A percentile compares a stretch with the other conserved stretches of the same genome.
Conservation (phyloP, 2,797 vertebrate genomes). For the Varecia variegata region DNA sequence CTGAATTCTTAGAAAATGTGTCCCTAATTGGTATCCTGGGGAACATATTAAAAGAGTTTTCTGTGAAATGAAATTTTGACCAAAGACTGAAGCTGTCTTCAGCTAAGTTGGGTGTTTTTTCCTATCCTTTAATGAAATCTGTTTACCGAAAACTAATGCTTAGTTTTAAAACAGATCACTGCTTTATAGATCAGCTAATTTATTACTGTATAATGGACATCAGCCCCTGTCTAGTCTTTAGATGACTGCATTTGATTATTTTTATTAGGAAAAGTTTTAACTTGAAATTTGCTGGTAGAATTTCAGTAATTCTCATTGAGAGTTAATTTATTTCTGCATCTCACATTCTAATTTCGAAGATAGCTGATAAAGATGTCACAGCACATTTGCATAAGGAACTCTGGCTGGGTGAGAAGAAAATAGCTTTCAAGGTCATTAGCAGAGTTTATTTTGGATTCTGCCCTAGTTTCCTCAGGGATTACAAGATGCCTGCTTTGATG, state of each 20-base stretch:
- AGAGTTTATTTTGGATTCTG: slow-evolving; percentile 30
- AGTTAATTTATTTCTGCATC: slow-evolving; percentile 54
- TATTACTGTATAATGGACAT: neutral
- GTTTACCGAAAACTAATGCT: slow-evolving; percentile 20
- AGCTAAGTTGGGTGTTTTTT: neutral
- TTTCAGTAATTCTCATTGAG: slow-evolving; percentile 2
- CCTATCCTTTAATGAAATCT: neutral
- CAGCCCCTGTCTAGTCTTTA: neutral
- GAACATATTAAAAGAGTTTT: neutral
- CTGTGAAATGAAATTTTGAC: neutral
- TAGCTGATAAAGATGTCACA: slow-evolving; percentile 62
- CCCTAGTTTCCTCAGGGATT: slow-evolving; percentile 5
- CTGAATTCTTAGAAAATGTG: slow-evolving; percentile 22
- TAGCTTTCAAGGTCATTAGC: slow-evolving; percentile 59
- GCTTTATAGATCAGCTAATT: neutral
- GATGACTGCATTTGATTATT: neutral
- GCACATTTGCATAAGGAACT: slow-evolving; percentile 36
- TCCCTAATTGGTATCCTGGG: neutral
- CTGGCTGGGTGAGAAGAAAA: slow-evolving; percentile 41
- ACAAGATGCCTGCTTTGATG: neutral
- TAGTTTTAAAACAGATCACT: slow-evolving; percentile 13
- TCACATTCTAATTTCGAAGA: slow-evolving; percentile 64
- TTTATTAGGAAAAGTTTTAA: slow-evolving; percentile 33
- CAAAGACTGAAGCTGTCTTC: neutral
- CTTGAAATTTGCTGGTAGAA: slow-evolving; percentile 30